Evolutionary conservation across 2,113 vertebrate genomes (phyloP).

Genomic region (Paratilapia polleni): DNA sequence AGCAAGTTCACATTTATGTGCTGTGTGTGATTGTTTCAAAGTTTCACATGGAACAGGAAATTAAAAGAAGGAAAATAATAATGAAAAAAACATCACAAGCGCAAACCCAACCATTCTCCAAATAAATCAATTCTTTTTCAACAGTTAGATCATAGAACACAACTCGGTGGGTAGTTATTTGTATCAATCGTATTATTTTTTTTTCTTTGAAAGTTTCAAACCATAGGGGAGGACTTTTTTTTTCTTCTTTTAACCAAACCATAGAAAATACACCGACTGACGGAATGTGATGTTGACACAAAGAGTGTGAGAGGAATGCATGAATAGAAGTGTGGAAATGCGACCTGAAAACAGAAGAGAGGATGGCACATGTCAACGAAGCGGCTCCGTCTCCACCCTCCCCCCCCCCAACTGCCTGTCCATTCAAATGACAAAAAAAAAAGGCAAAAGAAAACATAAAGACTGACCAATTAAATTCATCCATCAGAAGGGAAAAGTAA

Average conservation of each 20-base stretch:
- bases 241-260: constrained; percentile 49
- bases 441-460: constrained; percentile 25
- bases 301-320: constrained; percentile 33
- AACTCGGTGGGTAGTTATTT: constrained; percentile 49
- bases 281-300: constrained; percentile 46
- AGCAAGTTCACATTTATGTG: constrained; percentile 51
- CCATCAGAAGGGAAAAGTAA: constrained; percentile 62
- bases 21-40: constrained; percentile 21
- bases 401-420: background rate
- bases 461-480: constrained; percentile 51
- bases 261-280: constrained; percentile 64
- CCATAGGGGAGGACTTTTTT: constrained; percentile 44
- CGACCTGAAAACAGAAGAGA: constrained; percentile 60
- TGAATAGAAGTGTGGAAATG: constrained; percentile 45
- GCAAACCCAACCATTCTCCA: constrained; percentile 45
- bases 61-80: background rate
- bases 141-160: constrained; percentile 54
- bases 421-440: constrained; percentile 31
- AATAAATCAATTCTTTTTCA: constrained; percentile 53
- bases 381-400: constrained; percentile 33
- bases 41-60: constrained; percentile 33
- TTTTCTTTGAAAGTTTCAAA: constrained; percentile 64
- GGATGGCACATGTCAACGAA: constrained; percentile 77
- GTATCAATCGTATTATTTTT: constrained; percentile 61
- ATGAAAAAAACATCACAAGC: constrained; percentile 41